These are phyloP conservation scores for Bos javanicus DNA, from an alignment of 2,113 vertebrate species.

Conservation along the genomic window DNA sequence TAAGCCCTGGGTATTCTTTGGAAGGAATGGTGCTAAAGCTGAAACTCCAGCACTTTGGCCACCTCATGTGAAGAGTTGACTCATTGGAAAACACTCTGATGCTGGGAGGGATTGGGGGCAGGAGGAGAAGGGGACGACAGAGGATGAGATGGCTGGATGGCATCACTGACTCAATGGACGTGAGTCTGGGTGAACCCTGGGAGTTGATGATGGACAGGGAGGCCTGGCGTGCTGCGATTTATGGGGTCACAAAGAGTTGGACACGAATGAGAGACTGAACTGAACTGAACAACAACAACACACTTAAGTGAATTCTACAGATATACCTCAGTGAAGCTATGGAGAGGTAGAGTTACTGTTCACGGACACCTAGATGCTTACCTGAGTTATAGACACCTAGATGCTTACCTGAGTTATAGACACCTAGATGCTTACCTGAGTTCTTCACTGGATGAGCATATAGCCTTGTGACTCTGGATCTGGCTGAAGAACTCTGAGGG, in stretches of 20 bases:
- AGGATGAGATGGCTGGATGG: not conserved
- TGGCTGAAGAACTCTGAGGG: not conserved
- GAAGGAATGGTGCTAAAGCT: no score
- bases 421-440: not conserved
- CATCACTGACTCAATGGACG: not conserved
- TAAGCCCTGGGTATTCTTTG: no score
- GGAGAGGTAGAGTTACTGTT: not conserved
- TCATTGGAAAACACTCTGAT: no score
- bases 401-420: not conserved
- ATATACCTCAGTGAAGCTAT: not conserved
- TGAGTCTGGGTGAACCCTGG: rapidly evolving
- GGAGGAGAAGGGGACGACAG: no score
- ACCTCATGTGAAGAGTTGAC: no score
- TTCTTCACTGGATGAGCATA: not conserved
- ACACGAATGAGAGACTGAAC: rapidly evolving
- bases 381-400: no score
- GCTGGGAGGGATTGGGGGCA: no score
- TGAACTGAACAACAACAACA: not conserved
- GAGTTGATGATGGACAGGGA: not conserved
- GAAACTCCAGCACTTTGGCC: no score
- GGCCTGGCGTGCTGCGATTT: not conserved
- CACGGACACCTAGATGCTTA: not conserved
- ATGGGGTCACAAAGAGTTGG: rapidly evolving
- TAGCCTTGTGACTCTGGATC: not conserved
- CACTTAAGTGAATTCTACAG: not conserved